Evolutionary conservation across 2,888 invertebrate species (phyloP), one percentile per base, ranked within the genome.

Genomic region (Morpho helenor): DNA sequence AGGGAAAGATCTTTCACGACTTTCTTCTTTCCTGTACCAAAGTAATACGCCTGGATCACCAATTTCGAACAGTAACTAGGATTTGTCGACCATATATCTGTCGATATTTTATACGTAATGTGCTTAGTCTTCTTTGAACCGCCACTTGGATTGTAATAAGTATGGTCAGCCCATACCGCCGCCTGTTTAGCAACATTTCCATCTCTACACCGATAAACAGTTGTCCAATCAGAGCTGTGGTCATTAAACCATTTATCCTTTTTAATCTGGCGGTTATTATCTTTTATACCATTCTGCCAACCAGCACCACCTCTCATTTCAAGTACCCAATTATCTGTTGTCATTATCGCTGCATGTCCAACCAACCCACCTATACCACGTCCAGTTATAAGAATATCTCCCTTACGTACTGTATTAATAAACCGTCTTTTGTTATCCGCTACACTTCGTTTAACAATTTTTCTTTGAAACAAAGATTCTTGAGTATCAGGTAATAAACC

Each of bases 11-110:
- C 62, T 10, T 69, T 64, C 5, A 82, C 73, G 7, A 80, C 80
- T 48, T 71, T 71, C 46, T 69, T 74, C 2, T 66, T 69, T 0
- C 77, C 77, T 0, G 77, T 77, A 4, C 82, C 81, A 46, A 67
- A 82, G 56, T 76, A 80, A 62, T 77, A 82, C 7, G 80, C 79
- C 23, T 80, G 80, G 8, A 81, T 65, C 8, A 84, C 78, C 3
- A 83, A 67, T 60, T 82, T 84, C 0, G 80, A 82, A 64, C 81
- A 82, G 54, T 82, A 82, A 56, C 82, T 82, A 0, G 82, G 79
- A 49, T 79, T 73, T 0, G 61, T 74, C 0, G 72, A 70, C 65
- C 66, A 69, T 22, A 79, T 66, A n/a, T 76, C 69, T 0, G 73
- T 59, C 7, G 67, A 75, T 2, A 84, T 65, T 57, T 62, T 68